phyloP scores from a whole-genome alignment of 2,888 invertebrate genomes.

The Pherbina coryleti region DNA sequence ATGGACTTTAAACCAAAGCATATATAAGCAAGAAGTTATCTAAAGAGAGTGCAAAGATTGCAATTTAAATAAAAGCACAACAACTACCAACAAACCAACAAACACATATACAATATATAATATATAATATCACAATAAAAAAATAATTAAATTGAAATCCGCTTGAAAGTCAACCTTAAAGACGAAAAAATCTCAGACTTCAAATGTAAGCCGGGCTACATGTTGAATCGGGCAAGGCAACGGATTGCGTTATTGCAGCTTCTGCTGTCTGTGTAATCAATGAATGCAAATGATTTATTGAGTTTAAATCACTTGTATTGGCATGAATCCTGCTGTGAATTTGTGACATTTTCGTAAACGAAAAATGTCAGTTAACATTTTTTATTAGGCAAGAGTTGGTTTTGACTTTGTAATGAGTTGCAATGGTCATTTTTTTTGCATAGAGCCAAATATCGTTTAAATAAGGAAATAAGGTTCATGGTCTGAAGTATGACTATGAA shows the following conservation, averaged over 20 bases:
- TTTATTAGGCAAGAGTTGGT: slow-evolving; percentile 56
- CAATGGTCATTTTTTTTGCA: too few species aligned
- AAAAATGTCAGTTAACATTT: slow-evolving; percentile 67
- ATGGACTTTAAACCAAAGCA: background rate
- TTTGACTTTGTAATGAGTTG: slow-evolving; percentile 20
- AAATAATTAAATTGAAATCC: slow-evolving; percentile 33
- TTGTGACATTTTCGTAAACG: slow-evolving; percentile 69
- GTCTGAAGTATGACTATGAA: too few species aligned
- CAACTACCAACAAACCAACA: background rate
- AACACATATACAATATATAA: background rate
- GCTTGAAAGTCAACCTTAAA: slow-evolving; percentile 10
- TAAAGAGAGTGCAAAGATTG: slow-evolving; percentile 1
- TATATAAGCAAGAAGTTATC: slow-evolving; percentile 8
- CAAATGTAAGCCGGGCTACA: background rate
- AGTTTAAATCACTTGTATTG: slow-evolving; percentile 69
- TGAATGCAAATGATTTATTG: slow-evolving; percentile 65
- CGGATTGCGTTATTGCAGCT: background rate
- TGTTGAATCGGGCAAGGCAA: background rate
- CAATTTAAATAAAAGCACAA: slow-evolving; percentile 30
- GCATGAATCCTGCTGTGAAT: slow-evolving; percentile 68
- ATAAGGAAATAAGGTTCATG: too few species aligned
- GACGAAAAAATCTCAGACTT: background rate
- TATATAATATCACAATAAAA: background rate
- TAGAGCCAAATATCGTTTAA: too few species aligned
- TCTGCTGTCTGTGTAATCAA: slow-evolving; percentile 55